Base-by-base conservation (phyloP, 1,140 invertebrate genomes). In the Adoxophyes honmai region DNA sequence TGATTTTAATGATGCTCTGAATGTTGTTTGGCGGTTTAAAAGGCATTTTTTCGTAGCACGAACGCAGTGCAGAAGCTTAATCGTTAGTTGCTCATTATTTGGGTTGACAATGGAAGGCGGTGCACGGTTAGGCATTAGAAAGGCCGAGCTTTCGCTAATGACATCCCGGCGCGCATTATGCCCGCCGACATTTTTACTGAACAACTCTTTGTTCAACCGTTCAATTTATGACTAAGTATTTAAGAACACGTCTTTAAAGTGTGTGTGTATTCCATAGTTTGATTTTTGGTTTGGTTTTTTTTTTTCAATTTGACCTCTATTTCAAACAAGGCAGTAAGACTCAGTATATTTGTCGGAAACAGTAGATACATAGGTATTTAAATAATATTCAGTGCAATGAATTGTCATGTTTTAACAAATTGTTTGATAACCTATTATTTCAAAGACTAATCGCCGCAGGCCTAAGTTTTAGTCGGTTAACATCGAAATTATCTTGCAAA, bases 81-180 rank as follows among this genome's bases (percentile, higher is more conserved):
- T 85, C 78, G 77, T 79, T 83, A 76, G 74, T 81, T 76, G 74
- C 80, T 87, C 81, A 83, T 87, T 87, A 85, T 73, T 48, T 72
- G 55, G 63, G 55, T 63, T 65, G 72, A 86, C 80, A 86, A 87
- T 87, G 75, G 80, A 64, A 64, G 78, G 80, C 73, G 75, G 79
- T 65, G 69, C 70, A 61, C 79, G 73, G 78, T 85, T 87, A 85
- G 81, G 79, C 80, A 85, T 87, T 87, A 87, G 84, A 87, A 87
- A 83, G 81, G 77, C 72, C 62, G 57, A 64, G 66, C 68, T 67
- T 70, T 78, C 79, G 68, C 77, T 87, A 87, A 87, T 87, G 84
- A 87, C 78, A 71, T 75, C 74, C 74, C 73, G 66, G 34, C 64
- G 66, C 59, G 58, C 62, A 63, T 70, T 60, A 60, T 61, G 56